These are phyloP conservation scores for Stichopus chloronotus DNA, from an alignment of 35 echinoderm and acorn worm species.

Conservation along the genomic window DNA sequence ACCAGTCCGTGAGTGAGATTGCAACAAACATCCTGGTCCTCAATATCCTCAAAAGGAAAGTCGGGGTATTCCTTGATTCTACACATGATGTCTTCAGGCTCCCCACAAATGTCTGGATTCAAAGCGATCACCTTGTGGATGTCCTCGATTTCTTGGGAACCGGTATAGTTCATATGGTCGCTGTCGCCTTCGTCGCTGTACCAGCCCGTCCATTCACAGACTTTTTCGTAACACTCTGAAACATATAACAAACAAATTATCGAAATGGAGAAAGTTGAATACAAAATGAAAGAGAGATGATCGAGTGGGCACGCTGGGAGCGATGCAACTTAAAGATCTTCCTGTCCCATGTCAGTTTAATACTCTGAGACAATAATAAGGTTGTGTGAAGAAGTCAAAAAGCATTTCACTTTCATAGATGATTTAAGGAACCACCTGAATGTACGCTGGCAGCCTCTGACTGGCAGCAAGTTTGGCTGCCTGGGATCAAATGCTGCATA, in stretches of 20 bases:
- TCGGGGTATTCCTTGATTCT: slow-evolving; percentile 31
- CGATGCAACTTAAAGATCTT: too few species aligned
- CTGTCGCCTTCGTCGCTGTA: slow-evolving; percentile 50
- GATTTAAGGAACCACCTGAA: too few species aligned
- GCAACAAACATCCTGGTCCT: slow-evolving; percentile 44
- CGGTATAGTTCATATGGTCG: slow-evolving; percentile 31
- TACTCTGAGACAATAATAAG: too few species aligned
- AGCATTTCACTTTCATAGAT: too few species aligned
- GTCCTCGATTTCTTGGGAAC: background rate
- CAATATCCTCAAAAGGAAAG: slow-evolving; percentile 36
- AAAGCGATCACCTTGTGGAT: slow-evolving; percentile 32
- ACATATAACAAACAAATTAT: background rate
- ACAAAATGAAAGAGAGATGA: too few species aligned
- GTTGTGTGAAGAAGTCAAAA: too few species aligned
- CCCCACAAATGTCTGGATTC: slow-evolving; percentile 52
- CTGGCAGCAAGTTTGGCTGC: too few species aligned
- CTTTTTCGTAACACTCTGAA: slow-evolving; percentile 24
- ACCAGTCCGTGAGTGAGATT: slow-evolving; percentile 40
- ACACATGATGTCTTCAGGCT: slow-evolving; percentile 30
- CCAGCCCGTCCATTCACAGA: slow-evolving; percentile 47
- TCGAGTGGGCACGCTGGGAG: too few species aligned
- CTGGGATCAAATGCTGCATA: too few species aligned
- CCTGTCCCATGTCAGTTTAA: too few species aligned
- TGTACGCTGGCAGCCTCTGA: too few species aligned
- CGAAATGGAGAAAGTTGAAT: background rate